Evolutionary conservation across 2,113 vertebrate species (phyloP).

Genomic region (Mionectes macconnelli): DNA sequence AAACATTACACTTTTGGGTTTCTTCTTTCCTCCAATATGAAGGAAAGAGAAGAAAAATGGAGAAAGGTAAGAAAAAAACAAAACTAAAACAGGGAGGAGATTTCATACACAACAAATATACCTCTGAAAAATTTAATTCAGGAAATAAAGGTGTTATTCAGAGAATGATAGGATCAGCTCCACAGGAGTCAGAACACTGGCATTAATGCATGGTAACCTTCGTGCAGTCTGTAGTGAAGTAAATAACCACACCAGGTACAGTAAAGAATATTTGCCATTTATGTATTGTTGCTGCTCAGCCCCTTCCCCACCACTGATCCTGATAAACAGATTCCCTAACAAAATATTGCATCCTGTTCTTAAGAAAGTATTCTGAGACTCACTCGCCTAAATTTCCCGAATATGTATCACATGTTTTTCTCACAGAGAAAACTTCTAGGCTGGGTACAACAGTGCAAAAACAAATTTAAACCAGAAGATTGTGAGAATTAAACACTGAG

Average conservation of each 20-base stretch:
- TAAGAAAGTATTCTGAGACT: neutral
- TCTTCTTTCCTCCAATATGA: neutral
- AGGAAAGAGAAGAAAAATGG: neutral
- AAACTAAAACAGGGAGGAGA: neutral
- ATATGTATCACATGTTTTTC: neutral
- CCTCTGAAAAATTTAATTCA: neutral
- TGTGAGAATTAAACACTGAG: neutral
- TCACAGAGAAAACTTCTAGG: neutral
- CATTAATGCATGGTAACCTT: neutral
- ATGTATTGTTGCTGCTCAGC: neutral
- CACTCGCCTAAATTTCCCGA: neutral
- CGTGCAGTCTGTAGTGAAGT: neutral
- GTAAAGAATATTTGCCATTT: neutral
- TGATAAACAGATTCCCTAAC: neutral
- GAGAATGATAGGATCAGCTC: neutral
- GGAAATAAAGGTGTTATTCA: neutral
- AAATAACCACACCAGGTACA: neutral
- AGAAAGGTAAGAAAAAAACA: neutral
- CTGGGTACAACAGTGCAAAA: neutral
- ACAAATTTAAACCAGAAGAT: neutral
- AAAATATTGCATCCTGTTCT: neutral
- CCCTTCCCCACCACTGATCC: neutral
- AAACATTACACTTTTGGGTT: neutral
- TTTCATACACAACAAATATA: neutral
- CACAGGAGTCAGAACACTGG: neutral